Conservation (phyloP, 2,113 vertebrate species). For the Anarrhichthys ocellatus region DNA sequence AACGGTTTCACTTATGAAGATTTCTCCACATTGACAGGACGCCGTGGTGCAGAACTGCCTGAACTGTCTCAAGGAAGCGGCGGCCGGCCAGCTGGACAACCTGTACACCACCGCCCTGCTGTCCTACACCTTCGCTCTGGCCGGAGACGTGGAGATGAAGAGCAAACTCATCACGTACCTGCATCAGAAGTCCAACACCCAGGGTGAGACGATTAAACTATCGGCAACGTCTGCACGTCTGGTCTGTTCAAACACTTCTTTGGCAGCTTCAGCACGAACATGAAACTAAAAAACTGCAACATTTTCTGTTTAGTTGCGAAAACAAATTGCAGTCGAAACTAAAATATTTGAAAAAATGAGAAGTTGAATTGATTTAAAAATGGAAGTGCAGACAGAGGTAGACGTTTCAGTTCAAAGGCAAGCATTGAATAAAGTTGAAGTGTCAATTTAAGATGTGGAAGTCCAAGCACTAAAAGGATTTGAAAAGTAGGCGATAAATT, state of each 20-base stretch:
- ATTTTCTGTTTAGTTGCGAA: background rate
- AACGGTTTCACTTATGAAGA: background rate
- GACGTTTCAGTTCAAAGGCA: background rate
- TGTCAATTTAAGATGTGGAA: too few relatives aligned
- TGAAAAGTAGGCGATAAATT: background rate
- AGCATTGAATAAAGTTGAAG: background rate
- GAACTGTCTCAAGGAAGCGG: constrained; percentile 75
- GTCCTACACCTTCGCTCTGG: constrained; percentile 90
- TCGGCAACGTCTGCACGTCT: background rate
- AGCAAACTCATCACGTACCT: constrained; percentile 70
- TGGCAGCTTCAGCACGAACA: background rate
- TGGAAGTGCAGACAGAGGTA: too few relatives aligned
- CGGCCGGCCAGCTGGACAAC: constrained; percentile 59
- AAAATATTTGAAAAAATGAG: too few relatives aligned
- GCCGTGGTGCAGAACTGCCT: constrained; percentile 79
- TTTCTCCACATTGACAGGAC: constrained; percentile 57
- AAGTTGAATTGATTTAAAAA: too few relatives aligned
- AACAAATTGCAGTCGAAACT: too few relatives aligned
- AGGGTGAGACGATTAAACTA: constrained; percentile 22
- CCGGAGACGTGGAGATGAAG: constrained; percentile 80
- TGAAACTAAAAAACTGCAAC: too few relatives aligned
- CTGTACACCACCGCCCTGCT: constrained; percentile 86
- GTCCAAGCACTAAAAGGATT: background rate
- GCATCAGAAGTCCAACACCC: constrained; percentile 50
- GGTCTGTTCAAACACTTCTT: background rate